These are phyloP conservation scores for Mesorhabditis spiculigera DNA, from an alignment of 2,888 invertebrate species.

Conservation along the genomic window DNA sequence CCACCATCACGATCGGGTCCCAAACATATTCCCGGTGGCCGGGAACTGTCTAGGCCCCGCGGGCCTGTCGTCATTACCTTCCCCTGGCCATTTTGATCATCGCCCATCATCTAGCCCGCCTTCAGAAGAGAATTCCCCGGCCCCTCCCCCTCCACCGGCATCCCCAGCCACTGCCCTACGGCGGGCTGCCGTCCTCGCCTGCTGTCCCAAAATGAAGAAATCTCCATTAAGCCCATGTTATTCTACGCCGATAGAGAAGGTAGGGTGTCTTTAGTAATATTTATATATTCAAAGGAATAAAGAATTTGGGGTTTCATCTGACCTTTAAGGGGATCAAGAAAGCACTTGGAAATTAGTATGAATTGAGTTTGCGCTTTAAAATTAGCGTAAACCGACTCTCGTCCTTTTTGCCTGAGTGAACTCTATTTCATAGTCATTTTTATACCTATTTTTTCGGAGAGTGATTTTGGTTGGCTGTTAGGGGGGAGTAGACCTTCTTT, in stretches of 20 bases:
- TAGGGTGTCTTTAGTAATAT: not conserved
- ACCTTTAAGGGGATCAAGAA: no score
- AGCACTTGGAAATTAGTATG: no score
- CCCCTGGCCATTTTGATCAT: not conserved
- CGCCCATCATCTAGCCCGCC: not conserved
- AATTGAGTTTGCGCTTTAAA: no score
- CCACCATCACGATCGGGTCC: not conserved
- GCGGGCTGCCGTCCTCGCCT: constrained; percentile 5
- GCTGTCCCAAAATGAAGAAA: constrained; percentile 4
- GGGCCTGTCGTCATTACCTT: not conserved
- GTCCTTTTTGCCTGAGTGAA: not conserved
- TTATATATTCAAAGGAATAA: no score
- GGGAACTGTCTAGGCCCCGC: constrained; percentile 3
- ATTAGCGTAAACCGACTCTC: not conserved
- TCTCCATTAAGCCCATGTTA: constrained; percentile 2
- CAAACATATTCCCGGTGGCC: not conserved
- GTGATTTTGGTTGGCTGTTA: no score
- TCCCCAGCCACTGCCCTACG: not conserved
- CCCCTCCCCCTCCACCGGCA: not conserved
- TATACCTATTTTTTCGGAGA: no score
- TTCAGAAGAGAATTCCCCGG: not conserved
- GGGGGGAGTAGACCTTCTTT: no score
- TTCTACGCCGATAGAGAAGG: constrained; percentile 2
- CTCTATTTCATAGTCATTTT: no score
- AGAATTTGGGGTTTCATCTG: no score